Percentiles rank a stretch among this genome's conserved stretches.
These are phyloP conservation scores for Oreochromis aureus DNA, from an alignment of 2,113 vertebrate species.

Conservation along the genomic window DNA sequence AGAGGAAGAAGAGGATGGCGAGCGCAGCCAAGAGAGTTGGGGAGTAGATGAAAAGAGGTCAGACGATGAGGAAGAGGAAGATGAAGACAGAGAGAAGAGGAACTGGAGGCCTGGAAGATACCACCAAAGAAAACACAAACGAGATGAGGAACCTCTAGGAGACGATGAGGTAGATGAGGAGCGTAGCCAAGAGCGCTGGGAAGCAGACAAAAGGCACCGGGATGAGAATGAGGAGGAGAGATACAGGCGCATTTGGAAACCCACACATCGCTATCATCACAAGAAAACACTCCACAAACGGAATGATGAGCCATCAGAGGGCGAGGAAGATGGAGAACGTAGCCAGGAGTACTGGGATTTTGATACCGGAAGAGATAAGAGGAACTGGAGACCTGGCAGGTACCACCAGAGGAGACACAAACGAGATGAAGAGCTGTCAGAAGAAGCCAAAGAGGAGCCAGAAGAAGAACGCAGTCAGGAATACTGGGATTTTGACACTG, in stretches of 20 bases:
- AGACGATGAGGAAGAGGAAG: background rate
- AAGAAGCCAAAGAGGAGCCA: background rate
- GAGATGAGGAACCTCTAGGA: conserved; percentile 33
- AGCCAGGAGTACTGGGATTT: conserved; percentile 61
- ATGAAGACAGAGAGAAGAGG: conserved; percentile 27
- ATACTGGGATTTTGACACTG: background rate
- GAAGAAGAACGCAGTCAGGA: conserved; percentile 52
- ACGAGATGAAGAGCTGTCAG: conserved; percentile 28
- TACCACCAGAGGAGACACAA: conserved; percentile 38
- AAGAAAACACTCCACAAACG: conserved; percentile 44
- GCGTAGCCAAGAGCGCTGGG: conserved; percentile 63
- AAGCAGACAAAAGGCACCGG: conserved; percentile 14
- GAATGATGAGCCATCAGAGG: conserved; percentile 11
- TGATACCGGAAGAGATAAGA: conserved; percentile 12
- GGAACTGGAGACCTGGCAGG: conserved; percentile 27
- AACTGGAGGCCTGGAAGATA: conserved; percentile 28
- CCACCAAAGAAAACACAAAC: conserved; percentile 38
- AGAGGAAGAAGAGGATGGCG: conserved; percentile 43
- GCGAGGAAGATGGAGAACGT: conserved; percentile 9
- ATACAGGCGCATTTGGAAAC: conserved; percentile 49
- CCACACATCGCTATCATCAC: conserved; percentile 53
- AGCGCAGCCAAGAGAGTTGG: conserved; percentile 62
- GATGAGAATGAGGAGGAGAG: conserved; percentile 21
- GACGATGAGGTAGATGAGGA: conserved; percentile 32
- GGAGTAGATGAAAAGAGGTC: conserved; percentile 13